Percentiles rank a stretch among this genome's conserved stretches.
phyloP scores from a whole-genome alignment of 2,888 invertebrate genomes.

The Oscheius onirici region DNA sequence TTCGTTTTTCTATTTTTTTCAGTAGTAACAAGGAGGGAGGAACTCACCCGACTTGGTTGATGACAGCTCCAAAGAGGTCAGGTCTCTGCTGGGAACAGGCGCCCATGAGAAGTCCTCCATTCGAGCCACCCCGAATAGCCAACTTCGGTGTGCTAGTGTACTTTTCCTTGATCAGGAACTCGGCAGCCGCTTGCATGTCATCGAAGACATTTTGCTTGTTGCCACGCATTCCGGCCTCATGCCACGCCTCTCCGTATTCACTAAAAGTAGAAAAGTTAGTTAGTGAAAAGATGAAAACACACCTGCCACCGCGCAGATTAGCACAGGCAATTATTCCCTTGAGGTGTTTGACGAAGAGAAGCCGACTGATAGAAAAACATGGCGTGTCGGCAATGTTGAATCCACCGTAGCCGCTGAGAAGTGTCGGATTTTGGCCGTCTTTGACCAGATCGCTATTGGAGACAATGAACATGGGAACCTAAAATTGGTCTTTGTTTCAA shows the following conservation, averaged over 20 bases:
- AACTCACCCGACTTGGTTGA: slow-evolving; percentile 90
- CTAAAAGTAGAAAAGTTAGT: slow-evolving; percentile 74
- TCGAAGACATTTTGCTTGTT: slow-evolving; percentile 97
- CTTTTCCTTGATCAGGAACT: slow-evolving; percentile 84
- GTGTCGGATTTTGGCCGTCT: slow-evolving; percentile 77
- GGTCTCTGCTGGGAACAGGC: slow-evolving; percentile 94
- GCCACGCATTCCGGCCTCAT: slow-evolving; percentile 86
- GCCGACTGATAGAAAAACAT: slow-evolving; percentile 85
- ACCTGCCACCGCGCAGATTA: slow-evolving; percentile 96
- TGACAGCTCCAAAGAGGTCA: slow-evolving; percentile 89
- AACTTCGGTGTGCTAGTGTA: slow-evolving; percentile 83
- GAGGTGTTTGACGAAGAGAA: slow-evolving; percentile 89
- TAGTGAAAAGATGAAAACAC: slow-evolving; percentile 32
- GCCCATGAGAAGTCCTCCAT: slow-evolving; percentile 94
- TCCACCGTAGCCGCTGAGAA: slow-evolving; percentile 93
- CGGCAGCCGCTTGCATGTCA: slow-evolving; percentile 91
- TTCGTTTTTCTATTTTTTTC: no score
- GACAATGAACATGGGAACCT: slow-evolving; percentile 90
- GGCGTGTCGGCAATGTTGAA: slow-evolving; percentile 88
- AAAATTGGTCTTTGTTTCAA: background rate
- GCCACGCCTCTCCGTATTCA: slow-evolving; percentile 95
- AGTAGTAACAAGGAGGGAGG: no score
- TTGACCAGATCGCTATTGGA: slow-evolving; percentile 69
- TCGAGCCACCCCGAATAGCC: slow-evolving; percentile 92
- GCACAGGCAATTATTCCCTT: slow-evolving; percentile 89